Evolutionary conservation across 2,797 vertebrate genomes (phyloP).

Genomic region (Tokudaia muenninki): DNA sequence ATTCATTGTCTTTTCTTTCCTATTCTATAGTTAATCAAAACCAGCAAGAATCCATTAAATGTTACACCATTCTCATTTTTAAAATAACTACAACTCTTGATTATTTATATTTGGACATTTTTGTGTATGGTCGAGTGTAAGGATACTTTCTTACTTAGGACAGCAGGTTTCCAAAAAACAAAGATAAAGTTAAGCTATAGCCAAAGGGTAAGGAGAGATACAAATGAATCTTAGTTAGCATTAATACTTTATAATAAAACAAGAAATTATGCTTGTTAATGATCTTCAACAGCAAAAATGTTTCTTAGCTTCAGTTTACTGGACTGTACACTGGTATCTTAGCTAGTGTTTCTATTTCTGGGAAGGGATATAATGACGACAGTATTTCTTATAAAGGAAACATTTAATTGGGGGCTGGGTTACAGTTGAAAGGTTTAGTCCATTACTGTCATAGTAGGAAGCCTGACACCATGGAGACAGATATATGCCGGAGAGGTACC

Average conservation of each 20-base stretch:
- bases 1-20: conserved; percentile 7
- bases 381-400: background rate
- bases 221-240: background rate
- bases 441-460: background rate
- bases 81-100: background rate
- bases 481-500: background rate
- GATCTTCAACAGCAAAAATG: background rate
- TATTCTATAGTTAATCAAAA: conserved; percentile 7
- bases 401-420: background rate
- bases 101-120: background rate
- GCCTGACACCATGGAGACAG: background rate
- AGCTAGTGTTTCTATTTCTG: background rate
- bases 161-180: background rate
- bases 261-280: background rate
- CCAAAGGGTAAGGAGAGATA: background rate
- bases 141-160: background rate
- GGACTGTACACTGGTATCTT: background rate
- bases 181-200: conserved; percentile 17
- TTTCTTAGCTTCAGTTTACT: background rate
- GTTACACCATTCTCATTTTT: background rate
- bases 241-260: background rate
- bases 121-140: background rate
- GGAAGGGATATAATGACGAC: background rate
- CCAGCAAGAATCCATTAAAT: background rate
- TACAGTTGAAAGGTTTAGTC: background rate